phyloP scores from a whole-genome alignment of 2,113 vertebrate species.

The Sphaerodactylus townsendi region DNA sequence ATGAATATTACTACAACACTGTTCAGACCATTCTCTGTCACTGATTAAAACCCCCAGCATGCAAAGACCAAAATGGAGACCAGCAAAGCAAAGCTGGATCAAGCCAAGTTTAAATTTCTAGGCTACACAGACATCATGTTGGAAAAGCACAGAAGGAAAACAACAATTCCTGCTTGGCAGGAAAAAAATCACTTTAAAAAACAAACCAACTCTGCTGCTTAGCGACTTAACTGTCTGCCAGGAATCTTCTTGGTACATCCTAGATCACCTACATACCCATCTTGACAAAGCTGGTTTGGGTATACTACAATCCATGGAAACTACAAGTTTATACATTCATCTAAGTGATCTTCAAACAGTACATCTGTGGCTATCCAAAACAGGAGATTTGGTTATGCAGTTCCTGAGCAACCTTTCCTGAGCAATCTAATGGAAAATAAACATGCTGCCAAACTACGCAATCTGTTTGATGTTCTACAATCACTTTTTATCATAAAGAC shows the following conservation, averaged over 20 bases:
- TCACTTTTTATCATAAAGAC: neutral
- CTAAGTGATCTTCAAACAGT: neutral
- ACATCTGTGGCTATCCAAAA: neutral
- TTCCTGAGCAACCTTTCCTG: neutral
- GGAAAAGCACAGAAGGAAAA: neutral
- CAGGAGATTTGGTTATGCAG: neutral
- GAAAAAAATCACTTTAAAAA: neutral
- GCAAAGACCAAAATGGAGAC: neutral
- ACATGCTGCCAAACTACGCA: neutral
- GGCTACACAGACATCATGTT: neutral
- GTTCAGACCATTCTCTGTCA: neutral
- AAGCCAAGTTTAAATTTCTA: neutral
- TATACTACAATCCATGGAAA: neutral
- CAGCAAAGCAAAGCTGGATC: neutral
- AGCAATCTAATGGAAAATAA: neutral
- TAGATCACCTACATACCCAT: neutral
- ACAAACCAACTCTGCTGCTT: neutral
- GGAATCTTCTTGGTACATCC: neutral
- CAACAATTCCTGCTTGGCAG: neutral
- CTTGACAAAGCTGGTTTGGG: neutral
- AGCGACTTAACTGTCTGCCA: neutral
- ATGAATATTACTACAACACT: constrained; percentile 18
- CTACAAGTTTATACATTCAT: neutral
- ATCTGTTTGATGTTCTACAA: neutral
- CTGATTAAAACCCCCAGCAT: neutral